Conservation (phyloP, 2,888 invertebrate species). For the Leistus spinibarbis region DNA sequence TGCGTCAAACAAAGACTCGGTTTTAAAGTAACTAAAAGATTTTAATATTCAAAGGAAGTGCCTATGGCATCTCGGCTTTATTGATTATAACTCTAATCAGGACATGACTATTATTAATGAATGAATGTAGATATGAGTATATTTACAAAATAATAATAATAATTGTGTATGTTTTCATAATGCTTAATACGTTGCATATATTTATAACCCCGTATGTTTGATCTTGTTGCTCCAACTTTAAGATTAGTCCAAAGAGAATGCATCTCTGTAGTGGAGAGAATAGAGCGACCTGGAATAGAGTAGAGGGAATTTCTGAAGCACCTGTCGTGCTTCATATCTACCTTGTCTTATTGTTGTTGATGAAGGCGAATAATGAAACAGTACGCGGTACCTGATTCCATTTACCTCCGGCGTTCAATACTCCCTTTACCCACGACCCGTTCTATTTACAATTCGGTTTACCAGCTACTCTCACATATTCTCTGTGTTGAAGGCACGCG, state of each 20-base stretch:
- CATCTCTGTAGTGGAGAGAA: too few relatives aligned
- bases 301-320: not conserved
- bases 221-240: not conserved
- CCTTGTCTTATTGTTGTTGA: not conserved
- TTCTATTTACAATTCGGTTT: not conserved
- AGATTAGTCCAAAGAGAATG: not conserved
- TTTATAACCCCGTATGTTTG: too few relatives aligned
- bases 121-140: too few relatives aligned
- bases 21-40: not conserved
- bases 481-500: not conserved
- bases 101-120: too few relatives aligned
- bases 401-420: conserved; percentile 13
- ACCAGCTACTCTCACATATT: not conserved
- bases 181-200: too few relatives aligned
- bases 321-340: not conserved
- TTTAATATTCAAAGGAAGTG: too few relatives aligned
- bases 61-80: too few relatives aligned
- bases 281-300: too few relatives aligned
- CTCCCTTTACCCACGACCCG: not conserved
- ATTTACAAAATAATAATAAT: too few relatives aligned
- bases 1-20: not conserved
- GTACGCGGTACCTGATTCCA: conserved; percentile 8
- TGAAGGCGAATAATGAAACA: conserved; percentile 1
- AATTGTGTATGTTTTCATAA: too few relatives aligned
- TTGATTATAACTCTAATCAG: too few relatives aligned